Evolutionary conservation across 1,140 invertebrate genomes (phyloP).

Genomic region (Bombus ignitus): DNA sequence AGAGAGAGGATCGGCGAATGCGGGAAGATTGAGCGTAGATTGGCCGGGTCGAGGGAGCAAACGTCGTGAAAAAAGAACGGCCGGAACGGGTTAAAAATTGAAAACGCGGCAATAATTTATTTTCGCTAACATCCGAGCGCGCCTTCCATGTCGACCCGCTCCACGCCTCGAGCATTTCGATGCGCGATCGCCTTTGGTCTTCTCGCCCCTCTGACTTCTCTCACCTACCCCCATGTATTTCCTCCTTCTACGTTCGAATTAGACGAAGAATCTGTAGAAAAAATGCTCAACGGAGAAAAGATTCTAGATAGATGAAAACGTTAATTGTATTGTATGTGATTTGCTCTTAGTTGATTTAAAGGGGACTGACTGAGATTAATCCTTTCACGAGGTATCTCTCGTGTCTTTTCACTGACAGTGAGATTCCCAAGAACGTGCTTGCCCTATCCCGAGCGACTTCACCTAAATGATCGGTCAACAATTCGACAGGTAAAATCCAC

Average conservation of each 20-base stretch:
- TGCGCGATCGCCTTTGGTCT: constrained; percentile 35
- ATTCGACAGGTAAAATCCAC: too few species aligned
- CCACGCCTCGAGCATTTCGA: constrained; percentile 54
- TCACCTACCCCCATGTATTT: neutral
- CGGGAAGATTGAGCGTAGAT: constrained; percentile 69
- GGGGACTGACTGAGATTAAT: too few species aligned
- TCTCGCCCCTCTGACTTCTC: neutral
- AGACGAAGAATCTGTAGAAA: neutral
- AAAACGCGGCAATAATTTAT: constrained; percentile 57
- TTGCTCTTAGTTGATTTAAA: too few species aligned
- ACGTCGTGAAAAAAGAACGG: constrained; percentile 47
- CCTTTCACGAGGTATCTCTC: too few species aligned
- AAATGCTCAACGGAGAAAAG: neutral
- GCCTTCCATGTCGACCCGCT: constrained; percentile 49
- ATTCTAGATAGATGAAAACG: too few species aligned
- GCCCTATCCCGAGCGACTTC: too few species aligned
- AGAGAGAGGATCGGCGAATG: constrained; percentile 57
- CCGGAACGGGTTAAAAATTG: constrained; percentile 53
- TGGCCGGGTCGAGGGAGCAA: constrained; percentile 56
- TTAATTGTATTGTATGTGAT: too few species aligned
- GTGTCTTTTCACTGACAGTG: too few species aligned
- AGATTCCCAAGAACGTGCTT: too few species aligned
- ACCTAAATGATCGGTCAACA: too few species aligned
- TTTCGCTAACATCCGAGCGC: constrained; percentile 51
- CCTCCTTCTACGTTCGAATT: too few species aligned